phyloP scores from a whole-genome alignment of 2,797 vertebrate species.

The Etheostoma perlongum region DNA sequence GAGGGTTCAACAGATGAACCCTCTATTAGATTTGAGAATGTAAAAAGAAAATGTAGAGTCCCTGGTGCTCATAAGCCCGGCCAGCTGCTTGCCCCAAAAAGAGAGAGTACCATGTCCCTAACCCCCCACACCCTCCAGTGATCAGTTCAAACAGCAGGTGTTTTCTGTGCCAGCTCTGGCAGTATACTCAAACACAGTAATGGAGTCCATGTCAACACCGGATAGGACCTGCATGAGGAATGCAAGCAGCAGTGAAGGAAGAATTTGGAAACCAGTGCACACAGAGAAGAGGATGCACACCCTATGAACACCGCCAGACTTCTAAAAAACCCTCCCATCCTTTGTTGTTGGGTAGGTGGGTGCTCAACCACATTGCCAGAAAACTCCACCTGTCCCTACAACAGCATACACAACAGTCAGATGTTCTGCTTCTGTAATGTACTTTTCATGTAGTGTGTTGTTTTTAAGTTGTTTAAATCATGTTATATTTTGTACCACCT shows the following conservation, averaged over 20 bases:
- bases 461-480: too few relatives aligned
- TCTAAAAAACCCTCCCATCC: background rate
- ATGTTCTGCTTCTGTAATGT: background rate
- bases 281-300: conserved; percentile 32
- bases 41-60: conserved; percentile 56
- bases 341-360: background rate
- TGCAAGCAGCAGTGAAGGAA: conserved; percentile 57
- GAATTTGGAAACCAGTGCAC: conserved; percentile 47
- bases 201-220: conserved; percentile 74
- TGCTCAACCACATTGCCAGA: background rate
- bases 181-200: conserved; percentile 66
- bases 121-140: conserved; percentile 23
- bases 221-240: conserved; percentile 60
- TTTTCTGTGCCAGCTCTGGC: conserved; percentile 71
- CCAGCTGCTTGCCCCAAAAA: conserved; percentile 56
- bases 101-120: conserved; percentile 20
- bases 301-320: background rate
- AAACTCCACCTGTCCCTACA: background rate
- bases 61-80: conserved; percentile 61
- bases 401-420: background rate
- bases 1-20: conserved; percentile 81
- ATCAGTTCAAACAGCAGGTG: conserved; percentile 77
- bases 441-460: background rate
- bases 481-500: too few relatives aligned
- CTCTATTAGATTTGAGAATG: conserved; percentile 61